phyloP scores from a whole-genome alignment of 2,113 vertebrate genomes.

The Trachemys scripta region DNA sequence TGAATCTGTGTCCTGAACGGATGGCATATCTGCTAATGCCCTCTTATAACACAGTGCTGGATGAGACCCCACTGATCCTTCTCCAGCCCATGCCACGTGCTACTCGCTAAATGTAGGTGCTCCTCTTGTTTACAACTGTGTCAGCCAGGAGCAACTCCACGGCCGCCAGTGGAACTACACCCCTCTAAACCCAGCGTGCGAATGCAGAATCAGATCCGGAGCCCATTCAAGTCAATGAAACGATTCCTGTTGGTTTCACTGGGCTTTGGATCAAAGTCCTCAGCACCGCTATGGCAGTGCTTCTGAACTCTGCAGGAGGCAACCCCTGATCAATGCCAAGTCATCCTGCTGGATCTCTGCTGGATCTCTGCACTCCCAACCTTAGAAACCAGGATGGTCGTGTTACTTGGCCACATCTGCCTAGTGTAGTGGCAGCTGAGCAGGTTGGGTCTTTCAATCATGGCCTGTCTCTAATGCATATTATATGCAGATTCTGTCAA shows the following conservation, averaged over 20 bases:
- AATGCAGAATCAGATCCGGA: slow-evolving; percentile 14
- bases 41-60: background rate
- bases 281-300: background rate
- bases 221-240: background rate
- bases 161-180: background rate
- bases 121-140: too few species aligned
- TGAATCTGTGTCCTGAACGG: too few species aligned
- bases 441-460: slow-evolving; percentile 35
- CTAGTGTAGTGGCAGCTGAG: slow-evolving; percentile 27
- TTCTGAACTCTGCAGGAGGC: slow-evolving; percentile 41
- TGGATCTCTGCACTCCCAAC: background rate
- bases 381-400: background rate
- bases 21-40: background rate
- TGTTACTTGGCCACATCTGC: background rate
- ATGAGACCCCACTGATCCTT: background rate
- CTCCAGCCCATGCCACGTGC: too few species aligned
- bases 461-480: background rate
- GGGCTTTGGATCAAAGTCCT: slow-evolving; percentile 42
- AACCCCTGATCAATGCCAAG: slow-evolving; percentile 15
- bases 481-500: slow-evolving; percentile 35
- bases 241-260: slow-evolving; percentile 51
- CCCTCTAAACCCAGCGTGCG: background rate
- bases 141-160: too few species aligned
- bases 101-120: too few species aligned
- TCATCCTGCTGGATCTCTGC: background rate